Evolutionary conservation across 2,888 invertebrate species (phyloP), one percentile per base, ranked within the genome.

Genomic region (Morpho deidamia): DNA sequence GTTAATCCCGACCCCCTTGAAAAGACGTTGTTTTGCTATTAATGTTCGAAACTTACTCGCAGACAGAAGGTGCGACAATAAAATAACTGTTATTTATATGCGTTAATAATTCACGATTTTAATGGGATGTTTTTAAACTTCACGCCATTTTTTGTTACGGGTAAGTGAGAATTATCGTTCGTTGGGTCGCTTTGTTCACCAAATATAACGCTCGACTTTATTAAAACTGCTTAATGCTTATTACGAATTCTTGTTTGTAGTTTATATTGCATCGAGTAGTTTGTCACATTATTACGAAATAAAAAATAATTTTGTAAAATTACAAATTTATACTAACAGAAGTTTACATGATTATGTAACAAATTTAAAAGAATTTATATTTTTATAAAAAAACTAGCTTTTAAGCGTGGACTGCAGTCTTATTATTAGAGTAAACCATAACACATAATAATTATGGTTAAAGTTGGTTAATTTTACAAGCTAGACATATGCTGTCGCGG

Each of bases 1-100:
- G 85, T 84, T 87, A 86, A 88, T 87, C 87, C 83, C 66, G 49
- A 73, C 76, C 76, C 78, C 75, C 70, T 78, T 72, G 72, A 76
- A 74, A 77, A 78, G 78, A 68, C 72, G 73, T 65, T 71, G 70
- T 72, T 72, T 71, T 68, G 72, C 84, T 77, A 83, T 86, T 83
- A 87, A 84, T 84, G 85, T 83, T 77, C 65, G 69, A 74, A 85
- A 84, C 73, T 87, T 83, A 68, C 74, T 75, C 68, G 73, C 72
- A 71, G 73, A 76, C 81, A 74, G 78, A 84, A 86, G 87, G 87
- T 86, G 84, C 73, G 60, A 70, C 78, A 77, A 75, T 81, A 78
- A 78, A 77, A 79, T 78, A 78, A 79, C 74, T 69, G 74, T 76
- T 83, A 83, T 85, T 85, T 86, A 85, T 81, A 75, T 73, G 46